These are phyloP conservation scores for Grus americana DNA, from an alignment of 2,113 vertebrate genomes.

Conservation along the genomic window DNA sequence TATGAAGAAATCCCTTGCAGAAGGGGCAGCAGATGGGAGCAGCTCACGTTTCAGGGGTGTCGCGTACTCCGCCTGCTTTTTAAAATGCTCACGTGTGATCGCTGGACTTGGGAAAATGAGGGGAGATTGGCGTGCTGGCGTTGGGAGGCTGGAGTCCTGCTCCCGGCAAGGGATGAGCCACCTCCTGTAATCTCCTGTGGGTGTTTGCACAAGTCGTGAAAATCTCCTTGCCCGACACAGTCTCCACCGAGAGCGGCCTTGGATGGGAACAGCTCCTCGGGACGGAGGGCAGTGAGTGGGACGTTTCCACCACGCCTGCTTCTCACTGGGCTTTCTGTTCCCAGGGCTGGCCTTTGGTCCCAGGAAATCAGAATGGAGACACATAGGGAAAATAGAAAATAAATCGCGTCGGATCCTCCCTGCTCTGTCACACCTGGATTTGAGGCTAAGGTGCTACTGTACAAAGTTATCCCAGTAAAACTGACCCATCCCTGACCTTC, in stretches of 20 bases:
- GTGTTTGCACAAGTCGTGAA: not conserved
- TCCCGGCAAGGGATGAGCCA: not conserved
- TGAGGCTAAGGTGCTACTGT: not conserved
- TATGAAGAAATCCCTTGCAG: not conserved
- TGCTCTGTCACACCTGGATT: not conserved
- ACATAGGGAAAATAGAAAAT: not conserved
- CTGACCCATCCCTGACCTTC: not conserved
- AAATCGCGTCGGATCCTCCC: not conserved
- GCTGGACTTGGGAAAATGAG: not conserved
- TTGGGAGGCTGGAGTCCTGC: not conserved
- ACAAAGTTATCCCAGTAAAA: not conserved
- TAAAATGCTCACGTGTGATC: not conserved
- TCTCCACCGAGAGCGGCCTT: not conserved
- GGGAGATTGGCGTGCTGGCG: not conserved
- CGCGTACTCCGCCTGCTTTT: not conserved
- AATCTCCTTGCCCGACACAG: not conserved
- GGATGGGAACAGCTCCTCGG: not conserved
- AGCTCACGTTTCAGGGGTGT: not conserved
- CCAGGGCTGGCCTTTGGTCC: not conserved
- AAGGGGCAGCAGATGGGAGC: constrained; percentile 39
- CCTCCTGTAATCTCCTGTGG: not conserved
- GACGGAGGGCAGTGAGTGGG: not conserved
- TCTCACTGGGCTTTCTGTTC: not conserved
- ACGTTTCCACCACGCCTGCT: not conserved
- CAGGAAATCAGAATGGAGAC: not conserved